phyloP scores from a whole-genome alignment of 2,113 vertebrate species.

The Oreocharis arfaki region DNA sequence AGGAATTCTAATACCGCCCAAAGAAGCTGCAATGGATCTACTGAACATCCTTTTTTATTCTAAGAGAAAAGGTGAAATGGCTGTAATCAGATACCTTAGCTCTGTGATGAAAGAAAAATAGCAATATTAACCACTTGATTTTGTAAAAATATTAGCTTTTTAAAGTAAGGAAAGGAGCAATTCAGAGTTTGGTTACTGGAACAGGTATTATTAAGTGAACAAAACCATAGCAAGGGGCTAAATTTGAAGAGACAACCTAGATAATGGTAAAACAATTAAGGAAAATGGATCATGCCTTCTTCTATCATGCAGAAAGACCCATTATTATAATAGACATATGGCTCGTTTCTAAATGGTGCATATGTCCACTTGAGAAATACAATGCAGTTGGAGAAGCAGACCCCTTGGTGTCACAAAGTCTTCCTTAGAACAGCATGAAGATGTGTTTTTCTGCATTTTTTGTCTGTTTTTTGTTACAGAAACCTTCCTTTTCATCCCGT shows the following conservation, averaged over 20 bases:
- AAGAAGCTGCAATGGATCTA: background rate
- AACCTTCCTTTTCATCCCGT: background rate
- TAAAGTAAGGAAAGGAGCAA: background rate
- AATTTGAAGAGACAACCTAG: background rate
- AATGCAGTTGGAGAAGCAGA: background rate
- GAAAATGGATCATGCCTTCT: background rate
- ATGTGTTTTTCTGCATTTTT: background rate
- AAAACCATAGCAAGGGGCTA: background rate
- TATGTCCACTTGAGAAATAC: background rate
- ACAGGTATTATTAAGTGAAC: background rate
- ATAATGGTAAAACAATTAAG: background rate
- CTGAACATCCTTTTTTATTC: background rate
- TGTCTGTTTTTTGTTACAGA: background rate
- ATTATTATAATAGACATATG: background rate
- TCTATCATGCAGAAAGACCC: background rate
- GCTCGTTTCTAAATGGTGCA: background rate
- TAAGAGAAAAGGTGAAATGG: background rate
- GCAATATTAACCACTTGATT: background rate
- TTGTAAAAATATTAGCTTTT: background rate
- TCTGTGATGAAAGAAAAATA: background rate
- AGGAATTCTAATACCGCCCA: background rate
- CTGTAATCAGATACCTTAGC: background rate
- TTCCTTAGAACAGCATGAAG: background rate
- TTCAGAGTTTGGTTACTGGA: background rate
- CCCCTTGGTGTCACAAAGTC: background rate